Percentiles rank a stretch among this genome's conserved stretches.
phyloP scores from a whole-genome alignment of 1,140 invertebrate species.

The Ostrea edulis region DNA sequence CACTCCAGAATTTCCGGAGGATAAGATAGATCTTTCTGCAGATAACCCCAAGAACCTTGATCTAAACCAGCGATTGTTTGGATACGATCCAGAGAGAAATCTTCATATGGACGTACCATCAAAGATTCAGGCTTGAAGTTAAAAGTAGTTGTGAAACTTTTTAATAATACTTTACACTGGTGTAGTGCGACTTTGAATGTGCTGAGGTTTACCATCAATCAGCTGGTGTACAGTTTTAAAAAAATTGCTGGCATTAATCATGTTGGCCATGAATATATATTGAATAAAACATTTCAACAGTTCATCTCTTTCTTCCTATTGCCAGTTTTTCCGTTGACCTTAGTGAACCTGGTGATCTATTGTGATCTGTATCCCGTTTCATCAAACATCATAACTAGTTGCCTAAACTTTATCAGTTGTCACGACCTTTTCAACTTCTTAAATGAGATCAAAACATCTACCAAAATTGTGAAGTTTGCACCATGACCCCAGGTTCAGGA shows the following conservation, averaged over 20 bases:
- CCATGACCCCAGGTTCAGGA: too few relatives aligned
- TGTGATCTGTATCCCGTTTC: too few relatives aligned
- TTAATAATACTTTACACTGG: neutral
- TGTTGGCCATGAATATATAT: neutral
- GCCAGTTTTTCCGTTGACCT: too few relatives aligned
- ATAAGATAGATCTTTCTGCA: conserved; percentile 25
- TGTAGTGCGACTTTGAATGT: neutral
- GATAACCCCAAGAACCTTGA: neutral
- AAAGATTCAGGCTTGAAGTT: neutral
- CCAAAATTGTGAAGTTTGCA: too few relatives aligned
- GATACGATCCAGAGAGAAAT: neutral
- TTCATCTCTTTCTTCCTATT: neutral
- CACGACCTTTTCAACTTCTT: too few relatives aligned
- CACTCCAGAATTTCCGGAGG: neutral
- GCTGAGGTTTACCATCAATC: neutral
- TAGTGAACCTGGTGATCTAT: too few relatives aligned
- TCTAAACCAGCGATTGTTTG: neutral
- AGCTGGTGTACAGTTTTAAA: neutral
- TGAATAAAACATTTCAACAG: neutral
- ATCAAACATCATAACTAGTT: too few relatives aligned
- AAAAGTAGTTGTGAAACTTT: neutral
- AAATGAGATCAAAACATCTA: too few relatives aligned
- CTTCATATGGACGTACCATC: neutral
- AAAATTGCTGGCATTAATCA: neutral
- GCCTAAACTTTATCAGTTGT: too few relatives aligned